Conservation (phyloP, 1,140 invertebrate species). For the Stegodyphus mimosarum region DNA sequence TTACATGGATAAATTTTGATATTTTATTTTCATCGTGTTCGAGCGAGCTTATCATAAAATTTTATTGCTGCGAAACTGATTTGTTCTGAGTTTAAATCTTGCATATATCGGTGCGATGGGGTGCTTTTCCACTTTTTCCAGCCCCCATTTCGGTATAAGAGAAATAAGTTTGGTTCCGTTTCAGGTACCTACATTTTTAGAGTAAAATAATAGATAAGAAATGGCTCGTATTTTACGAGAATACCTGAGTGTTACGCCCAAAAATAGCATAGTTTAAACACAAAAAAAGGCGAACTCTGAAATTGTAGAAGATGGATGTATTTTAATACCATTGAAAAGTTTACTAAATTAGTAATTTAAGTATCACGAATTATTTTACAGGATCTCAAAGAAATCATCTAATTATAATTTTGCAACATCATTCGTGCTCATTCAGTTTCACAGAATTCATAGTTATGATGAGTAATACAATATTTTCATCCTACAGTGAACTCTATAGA, state of each 20-base stretch:
- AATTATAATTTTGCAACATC: no score
- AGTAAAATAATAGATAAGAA: not conserved
- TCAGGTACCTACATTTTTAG: not conserved
- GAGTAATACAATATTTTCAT: no score
- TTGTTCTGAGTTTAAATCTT: constrained; percentile 51
- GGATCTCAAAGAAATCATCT: no score
- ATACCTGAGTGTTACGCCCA: not conserved
- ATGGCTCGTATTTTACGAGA: not conserved
- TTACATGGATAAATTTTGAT: constrained; percentile 42
- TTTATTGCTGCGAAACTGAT: constrained; percentile 55
- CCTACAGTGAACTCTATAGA: no score
- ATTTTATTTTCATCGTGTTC: constrained; percentile 41
- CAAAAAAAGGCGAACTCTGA: not conserved
- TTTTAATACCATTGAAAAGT: no score
- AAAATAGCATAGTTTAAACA: not conserved
- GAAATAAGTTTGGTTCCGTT: constrained; percentile 1
- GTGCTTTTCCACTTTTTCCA: no score
- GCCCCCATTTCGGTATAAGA: not conserved
- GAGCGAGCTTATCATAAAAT: constrained; percentile 50
- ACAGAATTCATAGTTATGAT: no score
- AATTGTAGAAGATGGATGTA: not conserved
- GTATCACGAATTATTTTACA: no score
- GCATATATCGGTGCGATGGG: not conserved
- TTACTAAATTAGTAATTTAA: no score
- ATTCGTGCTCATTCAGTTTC: no score